Evolutionary conservation across 2,113 vertebrate species (phyloP), one percentile per base, ranked within the genome.

Genomic region (Pygoscelis adeliae): DNA sequence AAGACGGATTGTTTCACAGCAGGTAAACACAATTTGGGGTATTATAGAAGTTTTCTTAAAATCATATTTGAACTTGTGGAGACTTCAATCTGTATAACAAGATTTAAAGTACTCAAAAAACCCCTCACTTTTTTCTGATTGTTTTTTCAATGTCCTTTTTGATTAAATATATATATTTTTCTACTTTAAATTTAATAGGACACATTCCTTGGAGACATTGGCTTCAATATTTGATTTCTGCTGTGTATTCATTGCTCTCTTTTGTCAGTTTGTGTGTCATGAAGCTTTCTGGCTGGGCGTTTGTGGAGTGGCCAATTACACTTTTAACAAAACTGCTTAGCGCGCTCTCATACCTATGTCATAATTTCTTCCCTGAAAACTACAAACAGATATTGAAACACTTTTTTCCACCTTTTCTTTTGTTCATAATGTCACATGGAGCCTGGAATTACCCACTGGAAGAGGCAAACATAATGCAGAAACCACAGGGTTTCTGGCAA

Each of bases 1-100:
- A 87, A 97, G 94, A 95, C 90, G 95, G 95, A 97, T 97, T 92
- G 94, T 92, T 96, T 97, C 97, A 90, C 87, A 44, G 56, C 85
- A 88, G 90, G 94, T 95, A 96, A 95, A 97, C 58, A 50, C 72
- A 71, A 94, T 97, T 98, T 93, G 89, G 77, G 77, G 65, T 92
- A 93, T 95, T 95, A 90, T 9, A 38, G 38, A 81, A 85, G 53
- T 38, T 95, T 91, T 87, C 93, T 93, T 73, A 2, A 82, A 91
- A 95, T 87, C 16, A 25, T 83, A 91, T 96, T 87, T 84, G 67
- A 95, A 95, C 59, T 87, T 93, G 73, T 66, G 53, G 65, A 88
- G 47, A 46, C 77, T 94, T 97, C 53, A 82, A 30, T 95, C 59
- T 92, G 44, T 89, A 19, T 96, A 95, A 97, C 15, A 88, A 94